phyloP scores from a whole-genome alignment of 2,888 invertebrate species.

The Azorinus chamasolen region DNA sequence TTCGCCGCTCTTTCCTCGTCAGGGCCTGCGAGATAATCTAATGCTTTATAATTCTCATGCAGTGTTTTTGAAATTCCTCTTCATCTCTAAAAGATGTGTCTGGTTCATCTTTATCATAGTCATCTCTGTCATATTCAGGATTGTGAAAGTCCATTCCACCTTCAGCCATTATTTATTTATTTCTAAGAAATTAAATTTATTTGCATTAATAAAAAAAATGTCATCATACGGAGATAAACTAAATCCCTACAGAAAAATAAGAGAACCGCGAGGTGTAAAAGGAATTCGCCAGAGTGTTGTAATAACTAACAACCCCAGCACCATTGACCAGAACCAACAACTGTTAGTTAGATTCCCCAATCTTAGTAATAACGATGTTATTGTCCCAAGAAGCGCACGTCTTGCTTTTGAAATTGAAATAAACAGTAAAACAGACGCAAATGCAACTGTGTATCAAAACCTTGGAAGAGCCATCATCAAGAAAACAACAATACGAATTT shows the following conservation, averaged over 20 bases:
- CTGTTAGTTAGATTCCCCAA: constrained; percentile 63
- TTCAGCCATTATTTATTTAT: constrained; percentile 36
- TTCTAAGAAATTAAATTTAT: not conserved
- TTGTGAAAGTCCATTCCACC: constrained; percentile 42
- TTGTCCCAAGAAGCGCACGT: constrained; percentile 50
- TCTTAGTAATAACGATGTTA: constrained; percentile 48
- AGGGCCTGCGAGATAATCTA: constrained; percentile 5
- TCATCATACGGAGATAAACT: constrained; percentile 35
- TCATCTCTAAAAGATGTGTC: constrained; percentile 1
- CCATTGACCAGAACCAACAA: constrained; percentile 63
- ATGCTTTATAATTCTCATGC: not conserved
- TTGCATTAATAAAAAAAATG: constrained; percentile 9
- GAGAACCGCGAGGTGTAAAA: constrained; percentile 52
- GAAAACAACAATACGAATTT: constrained; percentile 52
- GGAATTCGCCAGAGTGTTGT: constrained; percentile 53
- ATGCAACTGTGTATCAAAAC: constrained; percentile 50
- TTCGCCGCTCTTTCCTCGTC: not conserved
- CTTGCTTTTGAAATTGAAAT: constrained; percentile 57
- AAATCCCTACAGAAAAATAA: constrained; percentile 17
- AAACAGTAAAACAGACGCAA: constrained; percentile 38
- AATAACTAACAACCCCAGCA: constrained; percentile 57
- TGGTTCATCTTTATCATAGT: constrained; percentile 20
- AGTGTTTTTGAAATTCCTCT: not conserved
- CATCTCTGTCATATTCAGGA: constrained; percentile 37
- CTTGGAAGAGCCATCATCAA: constrained; percentile 58